phyloP scores from a whole-genome alignment of 1,140 invertebrate genomes.

The Brachionus calyciflorus region DNA sequence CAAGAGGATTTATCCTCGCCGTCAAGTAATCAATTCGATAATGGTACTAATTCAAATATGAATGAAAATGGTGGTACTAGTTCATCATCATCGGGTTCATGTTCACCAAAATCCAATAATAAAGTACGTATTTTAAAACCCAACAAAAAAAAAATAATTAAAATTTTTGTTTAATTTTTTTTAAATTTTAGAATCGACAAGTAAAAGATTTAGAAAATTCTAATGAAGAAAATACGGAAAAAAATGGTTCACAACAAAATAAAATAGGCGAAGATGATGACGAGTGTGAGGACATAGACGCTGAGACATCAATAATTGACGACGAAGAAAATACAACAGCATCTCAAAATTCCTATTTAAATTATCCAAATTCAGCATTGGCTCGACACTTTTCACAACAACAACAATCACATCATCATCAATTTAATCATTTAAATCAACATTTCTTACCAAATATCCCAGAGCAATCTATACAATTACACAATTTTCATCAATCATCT shows the following conservation, averaged over 20 bases:
- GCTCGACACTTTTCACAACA: conserved; percentile 17
- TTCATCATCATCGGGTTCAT: conserved; percentile 1
- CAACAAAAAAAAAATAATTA: neutral
- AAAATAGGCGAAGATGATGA: conserved; percentile 16
- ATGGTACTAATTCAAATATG: neutral
- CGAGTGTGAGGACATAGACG: conserved; percentile 25
- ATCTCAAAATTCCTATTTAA: conserved; percentile 3
- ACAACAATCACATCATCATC: neutral
- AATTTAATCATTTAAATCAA: neutral
- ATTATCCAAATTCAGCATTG: neutral
- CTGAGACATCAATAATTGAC: conserved; percentile 11
- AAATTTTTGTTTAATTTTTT: neutral
- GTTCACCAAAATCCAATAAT: conserved; percentile 14
- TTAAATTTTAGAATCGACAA: neutral
- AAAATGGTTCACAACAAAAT: neutral
- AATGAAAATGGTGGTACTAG: neutral
- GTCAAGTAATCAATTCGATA: neutral
- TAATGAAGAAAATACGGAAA: neutral
- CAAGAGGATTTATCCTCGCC: conserved; percentile 10
- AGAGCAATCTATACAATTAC: conserved; percentile 25
- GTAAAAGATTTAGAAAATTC: neutral
- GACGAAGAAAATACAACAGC: conserved; percentile 18
- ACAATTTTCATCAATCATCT: neutral
- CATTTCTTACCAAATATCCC: conserved; percentile 30
- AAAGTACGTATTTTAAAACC: too few species aligned